These are phyloP conservation scores for Tetragonisca angustula DNA, from an alignment of 2,888 invertebrate genomes.

Conservation along the genomic window DNA sequence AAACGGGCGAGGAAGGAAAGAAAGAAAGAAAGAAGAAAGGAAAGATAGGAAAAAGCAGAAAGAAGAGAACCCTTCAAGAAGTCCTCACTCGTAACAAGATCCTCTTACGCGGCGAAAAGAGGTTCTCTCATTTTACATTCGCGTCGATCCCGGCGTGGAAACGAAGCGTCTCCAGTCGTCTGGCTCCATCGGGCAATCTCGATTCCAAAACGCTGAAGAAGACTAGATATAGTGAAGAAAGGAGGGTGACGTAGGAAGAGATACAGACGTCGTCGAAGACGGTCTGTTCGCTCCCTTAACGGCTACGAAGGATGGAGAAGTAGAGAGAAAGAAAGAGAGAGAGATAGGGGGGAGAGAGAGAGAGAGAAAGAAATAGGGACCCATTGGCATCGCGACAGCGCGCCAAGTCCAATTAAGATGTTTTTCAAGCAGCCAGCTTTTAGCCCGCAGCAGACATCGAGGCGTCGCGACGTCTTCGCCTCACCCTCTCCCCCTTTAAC, in stretches of 20 bases:
- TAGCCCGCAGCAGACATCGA: constrained; percentile 72
- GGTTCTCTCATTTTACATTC: constrained; percentile 21
- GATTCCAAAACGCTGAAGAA: constrained; percentile 8
- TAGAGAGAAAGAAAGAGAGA: background rate
- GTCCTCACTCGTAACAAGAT: constrained; percentile 31
- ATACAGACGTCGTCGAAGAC: background rate
- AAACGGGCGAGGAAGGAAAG: background rate
- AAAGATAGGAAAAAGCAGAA: background rate
- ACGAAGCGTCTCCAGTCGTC: background rate
- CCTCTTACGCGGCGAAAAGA: constrained; percentile 11
- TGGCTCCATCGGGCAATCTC: constrained; percentile 6
- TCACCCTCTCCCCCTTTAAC: background rate
- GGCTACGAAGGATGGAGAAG: background rate
- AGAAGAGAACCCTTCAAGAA: background rate
- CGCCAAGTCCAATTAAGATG: constrained; percentile 80
- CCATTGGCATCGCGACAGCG: constrained; percentile 49
- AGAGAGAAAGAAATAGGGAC: constrained; percentile 4
- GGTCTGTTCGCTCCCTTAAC: constrained; percentile 1
- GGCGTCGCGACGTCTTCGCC: constrained; percentile 65
- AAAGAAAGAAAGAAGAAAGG: background rate
- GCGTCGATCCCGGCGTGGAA: background rate
- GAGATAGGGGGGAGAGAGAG: background rate
- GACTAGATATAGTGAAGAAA: background rate
- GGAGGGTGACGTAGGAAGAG: background rate
- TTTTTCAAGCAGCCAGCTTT: constrained; percentile 73